Conservation (phyloP, 2,797 vertebrate species). For the Tragelaphus eurycerus region DNA sequence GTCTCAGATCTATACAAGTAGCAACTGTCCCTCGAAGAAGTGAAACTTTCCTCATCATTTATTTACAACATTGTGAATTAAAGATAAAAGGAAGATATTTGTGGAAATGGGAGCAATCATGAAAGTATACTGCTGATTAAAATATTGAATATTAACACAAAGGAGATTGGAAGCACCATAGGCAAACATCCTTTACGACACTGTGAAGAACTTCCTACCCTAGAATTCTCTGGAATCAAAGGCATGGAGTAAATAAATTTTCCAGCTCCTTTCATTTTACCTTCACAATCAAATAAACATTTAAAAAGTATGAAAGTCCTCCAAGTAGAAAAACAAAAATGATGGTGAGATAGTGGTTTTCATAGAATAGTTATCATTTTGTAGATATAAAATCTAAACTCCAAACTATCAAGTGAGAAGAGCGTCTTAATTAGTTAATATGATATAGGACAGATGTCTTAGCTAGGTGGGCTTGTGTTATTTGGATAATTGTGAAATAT, state of each 20-base stretch:
- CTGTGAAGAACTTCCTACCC: background rate
- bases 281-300: background rate
- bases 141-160: background rate
- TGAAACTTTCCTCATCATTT: background rate
- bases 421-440: background rate
- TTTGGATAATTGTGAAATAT: slow-evolving; percentile 19
- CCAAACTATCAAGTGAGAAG: background rate
- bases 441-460: background rate
- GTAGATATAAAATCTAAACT: background rate
- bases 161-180: background rate
- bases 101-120: background rate
- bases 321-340: background rate
- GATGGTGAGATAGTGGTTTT: background rate
- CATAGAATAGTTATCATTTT: background rate
- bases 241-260: background rate
- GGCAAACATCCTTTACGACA: background rate
- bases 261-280: background rate
- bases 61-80: background rate
- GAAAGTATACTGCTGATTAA: background rate
- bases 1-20: background rate
- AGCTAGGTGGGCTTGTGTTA: background rate
- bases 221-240: background rate
- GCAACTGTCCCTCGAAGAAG: background rate
- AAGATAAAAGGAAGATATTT: background rate
- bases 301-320: background rate